Percentiles rank a stretch among this genome's conserved stretches.
Evolutionary conservation across 2,113 vertebrate genomes (phyloP).

Genomic region (Dicrurus megarhynchus): DNA sequence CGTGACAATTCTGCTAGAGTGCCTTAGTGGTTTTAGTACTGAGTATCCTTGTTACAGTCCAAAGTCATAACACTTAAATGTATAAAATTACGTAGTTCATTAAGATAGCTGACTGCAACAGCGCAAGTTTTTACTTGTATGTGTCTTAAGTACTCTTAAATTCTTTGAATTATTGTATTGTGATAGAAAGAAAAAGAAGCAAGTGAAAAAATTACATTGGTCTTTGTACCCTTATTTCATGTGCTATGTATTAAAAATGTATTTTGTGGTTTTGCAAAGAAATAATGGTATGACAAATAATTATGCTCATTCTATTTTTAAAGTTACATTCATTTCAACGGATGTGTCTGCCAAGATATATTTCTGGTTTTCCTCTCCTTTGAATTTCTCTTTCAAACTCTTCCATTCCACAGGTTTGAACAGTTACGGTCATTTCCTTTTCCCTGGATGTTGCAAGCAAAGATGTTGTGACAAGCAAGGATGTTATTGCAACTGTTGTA

Average conservation of each 20-base stretch:
- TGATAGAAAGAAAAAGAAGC: background rate
- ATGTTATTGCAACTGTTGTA: background rate
- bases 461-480: background rate
- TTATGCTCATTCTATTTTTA: background rate
- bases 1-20: accelerated
- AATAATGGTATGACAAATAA: background rate
- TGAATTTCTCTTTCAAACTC: background rate
- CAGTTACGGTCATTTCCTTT: background rate
- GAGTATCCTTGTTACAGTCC: background rate
- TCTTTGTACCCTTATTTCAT: background rate
- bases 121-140: background rate
- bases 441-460: background rate
- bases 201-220: background rate
- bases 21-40: background rate
- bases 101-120: background rate
- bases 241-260: accelerated
- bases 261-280: background rate
- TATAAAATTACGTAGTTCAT: background rate
- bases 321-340: background rate
- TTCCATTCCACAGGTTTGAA: background rate
- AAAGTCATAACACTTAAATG: background rate
- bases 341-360: background rate
- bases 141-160: background rate
- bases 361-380: background rate
- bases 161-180: background rate